These are phyloP conservation scores for Tichodroma muraria DNA, from an alignment of 2,113 vertebrate genomes.

Conservation along the genomic window DNA sequence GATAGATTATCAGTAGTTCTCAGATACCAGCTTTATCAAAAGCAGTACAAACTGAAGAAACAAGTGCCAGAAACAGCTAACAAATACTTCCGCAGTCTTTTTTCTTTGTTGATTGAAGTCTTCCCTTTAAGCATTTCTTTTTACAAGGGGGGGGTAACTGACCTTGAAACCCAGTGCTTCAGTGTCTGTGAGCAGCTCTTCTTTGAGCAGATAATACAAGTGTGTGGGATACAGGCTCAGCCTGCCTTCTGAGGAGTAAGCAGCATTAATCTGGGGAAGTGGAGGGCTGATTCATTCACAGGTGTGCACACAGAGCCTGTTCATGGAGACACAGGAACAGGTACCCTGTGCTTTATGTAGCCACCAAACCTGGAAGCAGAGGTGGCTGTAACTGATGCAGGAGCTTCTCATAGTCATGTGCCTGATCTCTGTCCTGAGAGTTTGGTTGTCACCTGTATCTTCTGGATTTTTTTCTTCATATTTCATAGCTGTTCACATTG, in stretches of 20 bases:
- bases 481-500: background rate
- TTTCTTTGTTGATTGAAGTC: background rate
- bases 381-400: background rate
- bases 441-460: background rate
- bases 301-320: background rate
- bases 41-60: background rate
- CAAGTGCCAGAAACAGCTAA: background rate
- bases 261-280: background rate
- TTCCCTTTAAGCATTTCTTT: background rate
- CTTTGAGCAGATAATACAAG: background rate
- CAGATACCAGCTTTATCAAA: background rate
- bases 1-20: background rate
- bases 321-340: background rate
- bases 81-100: background rate
- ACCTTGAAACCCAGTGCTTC: background rate
- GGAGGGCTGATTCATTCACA: background rate
- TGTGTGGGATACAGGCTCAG: background rate
- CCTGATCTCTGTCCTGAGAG: background rate
- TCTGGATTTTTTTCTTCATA: background rate
- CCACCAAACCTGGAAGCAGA: background rate
- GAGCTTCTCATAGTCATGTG: background rate
- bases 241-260: background rate
- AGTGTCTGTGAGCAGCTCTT: background rate
- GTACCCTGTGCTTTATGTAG: background rate
- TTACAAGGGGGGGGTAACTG: background rate